Evolutionary conservation across 2,888 invertebrate species (phyloP).

Genomic region (Agrochola litura): DNA sequence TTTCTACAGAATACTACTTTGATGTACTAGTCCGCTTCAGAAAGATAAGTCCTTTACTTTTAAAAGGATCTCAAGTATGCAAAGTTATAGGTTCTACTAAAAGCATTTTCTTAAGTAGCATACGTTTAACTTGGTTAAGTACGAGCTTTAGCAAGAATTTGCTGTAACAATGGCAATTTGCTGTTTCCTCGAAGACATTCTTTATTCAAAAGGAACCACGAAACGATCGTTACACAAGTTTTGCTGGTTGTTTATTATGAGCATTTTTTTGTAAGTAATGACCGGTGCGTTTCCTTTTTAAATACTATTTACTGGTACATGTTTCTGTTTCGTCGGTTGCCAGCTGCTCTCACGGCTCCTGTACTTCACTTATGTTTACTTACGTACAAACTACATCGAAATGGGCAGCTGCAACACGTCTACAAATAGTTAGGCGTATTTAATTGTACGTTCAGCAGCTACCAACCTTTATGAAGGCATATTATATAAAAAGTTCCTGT

Average conservation of each 20-base stretch:
- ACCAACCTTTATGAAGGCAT: constrained; percentile 38
- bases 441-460: constrained; percentile 38
- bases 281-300: constrained; percentile 21
- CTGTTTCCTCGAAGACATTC: constrained; percentile 26
- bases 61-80: constrained; percentile 22
- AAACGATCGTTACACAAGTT: constrained; percentile 39
- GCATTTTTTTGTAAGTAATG: constrained; percentile 41
- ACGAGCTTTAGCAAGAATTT: constrained; percentile 42
- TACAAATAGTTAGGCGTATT: constrained; percentile 40
- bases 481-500: constrained; percentile 48
- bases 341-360: constrained; percentile 55
- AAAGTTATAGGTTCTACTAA: constrained; percentile 29
- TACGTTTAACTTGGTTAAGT: constrained; percentile 48
- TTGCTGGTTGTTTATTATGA: constrained; percentile 26
- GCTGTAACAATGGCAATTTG: constrained; percentile 37
- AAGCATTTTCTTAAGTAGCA: constrained; percentile 38
- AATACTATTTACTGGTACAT: constrained; percentile 7
- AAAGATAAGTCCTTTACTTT: constrained; percentile 2
- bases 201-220: constrained; percentile 26
- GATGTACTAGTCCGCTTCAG: not conserved
- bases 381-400: constrained; percentile 27
- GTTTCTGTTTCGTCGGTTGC: constrained; percentile 33
- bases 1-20: not conserved
- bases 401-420: constrained; percentile 59
- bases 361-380: constrained; percentile 24